Evolutionary conservation across 2,113 vertebrate species (phyloP).

Genomic region (Maccullochella peelii): DNA sequence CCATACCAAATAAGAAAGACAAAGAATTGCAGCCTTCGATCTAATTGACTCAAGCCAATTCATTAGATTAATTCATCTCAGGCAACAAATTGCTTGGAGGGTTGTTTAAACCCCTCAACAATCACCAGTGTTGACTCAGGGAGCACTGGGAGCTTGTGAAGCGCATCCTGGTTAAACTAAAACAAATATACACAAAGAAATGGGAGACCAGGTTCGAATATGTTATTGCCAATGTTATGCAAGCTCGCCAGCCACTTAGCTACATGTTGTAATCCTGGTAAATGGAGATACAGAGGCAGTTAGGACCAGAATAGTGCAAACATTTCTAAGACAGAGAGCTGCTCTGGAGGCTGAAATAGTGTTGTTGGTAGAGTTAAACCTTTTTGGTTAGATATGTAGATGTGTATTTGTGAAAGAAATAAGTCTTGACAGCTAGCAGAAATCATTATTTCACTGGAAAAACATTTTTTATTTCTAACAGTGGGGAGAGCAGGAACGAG

Average conservation of each 20-base stretch:
- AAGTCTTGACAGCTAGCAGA: not conserved
- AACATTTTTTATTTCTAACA: not conserved
- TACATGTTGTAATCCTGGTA: conserved; percentile 1
- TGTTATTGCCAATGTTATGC: conserved; percentile 22
- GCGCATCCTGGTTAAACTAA: conserved; percentile 45
- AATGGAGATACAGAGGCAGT: conserved; percentile 6
- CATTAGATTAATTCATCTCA: conserved; percentile 75
- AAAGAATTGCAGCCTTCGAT: conserved; percentile 63
- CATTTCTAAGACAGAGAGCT: not conserved
- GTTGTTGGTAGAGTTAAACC: not conserved
- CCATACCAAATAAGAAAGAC: conserved; percentile 60
- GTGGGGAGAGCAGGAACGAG: not conserved
- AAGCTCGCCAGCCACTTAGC: not conserved
- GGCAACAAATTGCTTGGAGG: conserved; percentile 79
- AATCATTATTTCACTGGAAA: not conserved
- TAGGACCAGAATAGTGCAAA: not conserved
- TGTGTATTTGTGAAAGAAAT: not conserved
- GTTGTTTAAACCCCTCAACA: conserved; percentile 79
- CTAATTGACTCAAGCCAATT: conserved; percentile 79
- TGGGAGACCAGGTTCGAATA: conserved; percentile 16
- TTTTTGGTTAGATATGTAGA: not conserved
- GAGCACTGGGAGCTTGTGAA: conserved; percentile 38
- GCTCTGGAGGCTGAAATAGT: not conserved
- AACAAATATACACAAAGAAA: conserved; percentile 58
- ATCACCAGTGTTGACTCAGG: conserved; percentile 74